Base-by-base conservation (phyloP, 2,797 vertebrate species). In the Sparidentex hasta region DNA sequence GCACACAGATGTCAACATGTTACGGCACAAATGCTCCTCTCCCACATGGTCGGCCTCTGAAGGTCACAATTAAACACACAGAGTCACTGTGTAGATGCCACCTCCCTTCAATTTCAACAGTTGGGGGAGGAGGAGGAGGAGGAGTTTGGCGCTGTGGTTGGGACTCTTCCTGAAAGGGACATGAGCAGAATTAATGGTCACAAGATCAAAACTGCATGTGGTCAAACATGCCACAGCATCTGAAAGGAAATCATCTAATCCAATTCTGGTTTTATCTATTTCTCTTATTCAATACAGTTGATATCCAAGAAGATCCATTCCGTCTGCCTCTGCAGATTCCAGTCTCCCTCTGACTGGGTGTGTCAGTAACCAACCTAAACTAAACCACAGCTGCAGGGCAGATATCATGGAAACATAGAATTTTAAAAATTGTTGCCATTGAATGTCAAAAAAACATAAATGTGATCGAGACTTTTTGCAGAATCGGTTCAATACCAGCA, bases 11-110 rank as follows among this genome's bases (percentile, higher is more conserved):
- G 80, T 75, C 66, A 68, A 78, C 55, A 74, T 47, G 54, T 58
- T 65, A 67, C 67, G 52, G 47, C 51, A 65, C 63, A 71, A 75
- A 80, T 11, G n/a, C 25, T 70, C 44, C 43, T 51, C 78, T 84
- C 78, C 76, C 77, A 78, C 50, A 74, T 71, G 64, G 48, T 16
- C 71, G 80, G 74, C 61, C 62, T 74, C 54, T 86, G 84, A 88
- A 91, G 88, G 88, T 88, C 88, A 87, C 27, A 77, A 57, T 75
- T 46, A 79, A 87, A 81, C 48, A 74, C 65, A 73, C 51, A 54
- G n/a, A 76, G 74, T 56, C 68, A 62, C 68, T 66, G 59, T 55
- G 61, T 38, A 70, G 58, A 83, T 58, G 55, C 25, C 72, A 38
- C 5, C 56, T 52, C 64, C 47, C 50, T 65, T 74, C 74, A 18